Percentiles rank a stretch among this genome's conserved stretches.
Evolutionary conservation across 1,140 invertebrate species (phyloP).

Genomic region (Lepidurus apus): DNA sequence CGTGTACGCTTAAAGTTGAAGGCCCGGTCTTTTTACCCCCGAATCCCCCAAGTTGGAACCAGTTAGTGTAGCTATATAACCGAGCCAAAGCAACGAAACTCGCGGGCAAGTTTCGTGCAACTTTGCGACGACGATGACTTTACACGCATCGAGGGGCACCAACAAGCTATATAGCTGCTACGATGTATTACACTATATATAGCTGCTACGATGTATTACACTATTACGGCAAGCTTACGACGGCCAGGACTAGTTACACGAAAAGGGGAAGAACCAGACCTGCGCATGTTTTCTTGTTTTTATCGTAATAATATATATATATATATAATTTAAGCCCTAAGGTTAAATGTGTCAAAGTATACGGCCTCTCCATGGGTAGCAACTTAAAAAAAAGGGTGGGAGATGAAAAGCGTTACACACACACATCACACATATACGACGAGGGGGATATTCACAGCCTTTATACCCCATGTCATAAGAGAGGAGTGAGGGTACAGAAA

Average conservation of each 20-base stretch:
- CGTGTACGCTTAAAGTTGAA: too few species aligned
- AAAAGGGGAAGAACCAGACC: too few species aligned
- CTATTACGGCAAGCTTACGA: neutral
- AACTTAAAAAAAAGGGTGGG: neutral
- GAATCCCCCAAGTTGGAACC: too few species aligned
- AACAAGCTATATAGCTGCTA: neutral
- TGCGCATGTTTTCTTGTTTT: too few species aligned
- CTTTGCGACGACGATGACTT: conserved; percentile 2
- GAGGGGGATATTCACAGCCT: neutral
- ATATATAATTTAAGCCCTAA: neutral
- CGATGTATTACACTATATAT: neutral
- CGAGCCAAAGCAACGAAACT: neutral
- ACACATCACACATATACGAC: neutral
- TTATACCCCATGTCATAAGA: neutral
- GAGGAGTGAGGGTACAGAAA: neutral
- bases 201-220: neutral
- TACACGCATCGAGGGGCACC: neutral
- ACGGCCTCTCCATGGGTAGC: neutral
- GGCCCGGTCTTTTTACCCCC: too few species aligned
- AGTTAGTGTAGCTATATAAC: too few species aligned
- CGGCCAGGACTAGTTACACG: neutral
- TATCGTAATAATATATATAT: too few species aligned
- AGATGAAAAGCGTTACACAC: neutral
- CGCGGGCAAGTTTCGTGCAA: neutral
- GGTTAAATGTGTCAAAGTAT: neutral